Base-by-base conservation (phyloP, 1,140 invertebrate genomes). In the Brachionus manjavacas region DNA sequence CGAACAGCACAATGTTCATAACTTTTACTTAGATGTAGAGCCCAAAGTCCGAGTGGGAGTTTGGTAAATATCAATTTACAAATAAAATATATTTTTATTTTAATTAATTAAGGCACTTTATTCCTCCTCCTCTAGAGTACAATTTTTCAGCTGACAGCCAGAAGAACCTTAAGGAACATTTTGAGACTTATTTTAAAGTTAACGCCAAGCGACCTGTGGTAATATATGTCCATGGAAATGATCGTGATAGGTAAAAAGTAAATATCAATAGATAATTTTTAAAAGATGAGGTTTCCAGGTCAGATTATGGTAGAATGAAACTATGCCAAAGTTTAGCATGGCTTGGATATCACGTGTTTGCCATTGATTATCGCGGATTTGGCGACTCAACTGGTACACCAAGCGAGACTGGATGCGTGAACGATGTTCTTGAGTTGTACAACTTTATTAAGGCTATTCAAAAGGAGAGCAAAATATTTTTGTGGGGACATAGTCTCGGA, bases 351-450 rank as follows among this genome's bases (percentile, higher is more conserved):
- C 64, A 97, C 89, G 91, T 97, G 85, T 88, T 97, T 31, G 92
- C 97, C 91, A 91, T 97, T n/a, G 96, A 98, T 87, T 98, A 97
- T 87, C 91, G 96, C 87, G 96, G 96, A 0, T 98, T 96, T 91
- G 96, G 96, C 2, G 90, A 95, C n/a, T 97, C 95, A 60, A 93
- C 95, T 86, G 96, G 96, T 0, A 91, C 91, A 4, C 95, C 95
- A 14, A 93, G 93, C 9, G 96, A 97, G 90, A 91, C 92, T 87
- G 95, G 90, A 89, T 35, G 41, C 25, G 81, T 83, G 16, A 68
- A 83, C 14, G 81, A 83, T 72, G 81, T 83, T n/a, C 28, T 83
- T 16, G 20, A 28, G 66, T 35, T 83, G 35, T 46, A 55, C 35
- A 72, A 83, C 20, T 70, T 70, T 55, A 49, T 83, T 11, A 68